Conservation (phyloP, 2,113 vertebrate genomes). For the Brachirus orientalis region DNA sequence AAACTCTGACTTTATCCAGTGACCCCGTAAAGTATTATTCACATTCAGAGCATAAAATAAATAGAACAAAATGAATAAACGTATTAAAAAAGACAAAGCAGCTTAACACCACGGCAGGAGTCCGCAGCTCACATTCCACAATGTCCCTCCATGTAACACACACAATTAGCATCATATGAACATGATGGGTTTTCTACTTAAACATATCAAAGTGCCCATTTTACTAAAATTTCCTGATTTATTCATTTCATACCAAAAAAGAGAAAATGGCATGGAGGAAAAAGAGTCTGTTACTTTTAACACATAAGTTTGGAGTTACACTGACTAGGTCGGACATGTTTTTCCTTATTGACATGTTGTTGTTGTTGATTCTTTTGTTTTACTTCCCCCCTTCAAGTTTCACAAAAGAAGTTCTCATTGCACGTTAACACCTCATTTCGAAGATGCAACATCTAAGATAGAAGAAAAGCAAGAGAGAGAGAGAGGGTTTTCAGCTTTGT, state of each 20-base stretch:
- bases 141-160: constrained; percentile 79
- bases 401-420: constrained; percentile 85
- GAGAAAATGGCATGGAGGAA: constrained; percentile 92
- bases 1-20: constrained; percentile 92
- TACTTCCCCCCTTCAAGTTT: constrained; percentile 73
- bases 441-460: constrained; percentile 86
- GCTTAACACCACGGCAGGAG: constrained; percentile 81
- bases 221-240: constrained; percentile 98
- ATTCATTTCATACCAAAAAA: constrained; percentile 97
- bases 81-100: constrained; percentile 71
- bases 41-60: constrained; percentile 87
- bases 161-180: constrained; percentile 87
- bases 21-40: constrained; percentile 90
- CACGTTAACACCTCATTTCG: constrained; percentile 84
- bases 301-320: constrained; percentile 80
- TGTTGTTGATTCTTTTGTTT: constrained; percentile 62
- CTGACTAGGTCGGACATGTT: constrained; percentile 77
- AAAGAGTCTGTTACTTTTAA: constrained; percentile 84
- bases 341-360: constrained; percentile 65
- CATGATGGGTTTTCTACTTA: constrained; percentile 92
- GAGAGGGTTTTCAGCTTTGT: constrained; percentile 86
- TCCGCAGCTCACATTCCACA: constrained; percentile 84
- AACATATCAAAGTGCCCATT: constrained; percentile 99
- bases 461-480: constrained; percentile 62
- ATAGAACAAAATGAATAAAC: constrained; percentile 63